Percentiles rank a stretch among this genome's conserved stretches.
phyloP scores from a whole-genome alignment of 2,888 invertebrate genomes.

The Odontothrips loti region DNA sequence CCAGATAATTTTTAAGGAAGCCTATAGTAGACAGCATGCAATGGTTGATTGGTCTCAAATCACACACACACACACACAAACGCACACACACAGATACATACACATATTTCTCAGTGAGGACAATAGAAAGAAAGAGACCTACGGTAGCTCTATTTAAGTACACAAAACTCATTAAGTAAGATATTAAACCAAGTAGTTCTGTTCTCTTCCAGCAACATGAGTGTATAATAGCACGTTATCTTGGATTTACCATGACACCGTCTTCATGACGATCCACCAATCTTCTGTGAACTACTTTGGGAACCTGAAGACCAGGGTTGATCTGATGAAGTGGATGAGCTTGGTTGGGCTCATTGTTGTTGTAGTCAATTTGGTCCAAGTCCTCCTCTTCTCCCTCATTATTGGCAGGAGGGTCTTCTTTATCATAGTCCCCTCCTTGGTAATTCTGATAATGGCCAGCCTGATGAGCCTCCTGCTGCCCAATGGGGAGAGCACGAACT shows the following conservation, averaged over 20 bases:
- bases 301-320: neutral
- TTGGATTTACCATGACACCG: neutral
- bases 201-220: no score
- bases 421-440: slow-evolving; percentile 38
- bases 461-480: neutral
- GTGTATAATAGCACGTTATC: neutral
- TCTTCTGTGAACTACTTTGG: slow-evolving; percentile 4
- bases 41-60: no score
- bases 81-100: no score
- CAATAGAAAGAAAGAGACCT: no score
- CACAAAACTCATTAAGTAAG: no score
- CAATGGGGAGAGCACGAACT: neutral
- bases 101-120: no score
- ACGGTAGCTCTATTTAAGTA: no score
- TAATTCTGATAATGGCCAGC: slow-evolving; percentile 29
- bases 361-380: slow-evolving; percentile 8
- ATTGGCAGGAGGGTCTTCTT: slow-evolving; percentile 36
- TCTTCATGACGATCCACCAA: neutral
- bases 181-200: no score
- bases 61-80: no score
- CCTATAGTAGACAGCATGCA: no score
- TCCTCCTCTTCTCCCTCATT: slow-evolving; percentile 40
- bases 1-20: no score
- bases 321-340: neutral
- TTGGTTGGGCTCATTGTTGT: slow-evolving; percentile 6